A percentile compares a stretch with the other conserved stretches of the same genome.
phyloP scores from a whole-genome alignment of 92 coral and sea anemone species.

The Phenganax stokvisi region DNA sequence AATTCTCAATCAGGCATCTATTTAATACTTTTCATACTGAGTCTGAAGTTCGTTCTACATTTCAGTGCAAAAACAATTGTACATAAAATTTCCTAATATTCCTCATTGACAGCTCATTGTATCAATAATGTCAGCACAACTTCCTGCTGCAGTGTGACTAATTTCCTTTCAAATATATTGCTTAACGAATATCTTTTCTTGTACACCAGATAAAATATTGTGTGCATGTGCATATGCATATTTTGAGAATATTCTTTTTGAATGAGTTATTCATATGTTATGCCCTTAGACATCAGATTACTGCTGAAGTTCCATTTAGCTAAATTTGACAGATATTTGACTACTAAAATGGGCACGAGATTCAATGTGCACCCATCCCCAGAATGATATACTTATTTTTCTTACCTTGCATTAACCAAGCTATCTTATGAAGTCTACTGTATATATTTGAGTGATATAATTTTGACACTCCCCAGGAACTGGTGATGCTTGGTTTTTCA shows the following conservation, averaged over 20 bases:
- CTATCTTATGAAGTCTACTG: not conserved
- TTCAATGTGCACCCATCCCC: no score
- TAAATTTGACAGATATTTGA: no score
- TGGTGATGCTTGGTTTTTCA: slow-evolving; percentile 76
- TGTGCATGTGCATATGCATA: not conserved
- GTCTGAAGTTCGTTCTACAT: no score
- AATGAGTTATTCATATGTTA: no score
- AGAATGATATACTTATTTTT: no score
- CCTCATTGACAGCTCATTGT: not conserved
- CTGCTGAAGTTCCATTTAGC: no score
- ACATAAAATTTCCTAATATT: not conserved
- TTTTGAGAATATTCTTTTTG: no score
- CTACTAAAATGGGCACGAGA: no score
- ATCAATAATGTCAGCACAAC: not conserved
- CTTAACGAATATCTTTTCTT: slow-evolving; percentile 1
- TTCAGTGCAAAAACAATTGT: not conserved
- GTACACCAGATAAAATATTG: not conserved
- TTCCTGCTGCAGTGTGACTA: not conserved
- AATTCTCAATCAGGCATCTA: no score
- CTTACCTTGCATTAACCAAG: not conserved
- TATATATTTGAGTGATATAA: not conserved
- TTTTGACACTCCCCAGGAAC: slow-evolving; percentile 50
- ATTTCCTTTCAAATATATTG: slow-evolving; percentile 3
- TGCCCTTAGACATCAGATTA: no score
- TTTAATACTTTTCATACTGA: no score